Evolutionary conservation across 2,888 invertebrate genomes (phyloP), one percentile per base, ranked within the genome.

Genomic region (Hecatera dysodea): DNA sequence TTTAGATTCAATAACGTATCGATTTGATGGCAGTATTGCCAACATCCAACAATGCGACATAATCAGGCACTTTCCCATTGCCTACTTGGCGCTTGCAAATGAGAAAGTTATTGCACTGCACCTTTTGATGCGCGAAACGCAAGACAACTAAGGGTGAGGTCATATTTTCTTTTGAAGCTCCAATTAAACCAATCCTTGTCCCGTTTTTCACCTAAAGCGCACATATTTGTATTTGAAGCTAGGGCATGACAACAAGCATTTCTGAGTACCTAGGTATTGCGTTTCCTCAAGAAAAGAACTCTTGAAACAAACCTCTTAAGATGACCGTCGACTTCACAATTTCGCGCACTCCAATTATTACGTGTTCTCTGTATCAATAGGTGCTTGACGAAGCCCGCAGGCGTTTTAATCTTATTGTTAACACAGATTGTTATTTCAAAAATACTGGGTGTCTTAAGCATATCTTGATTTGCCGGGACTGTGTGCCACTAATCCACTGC

Each of bases 51-150:
- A 75, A 79, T 72, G 52, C 39, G 50, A 61, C 65, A 70, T 67
- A 71, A 66, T 66, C 27, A 22, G 27, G 15, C 36, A 72, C 78
- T 74, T 75, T 82, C 83, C 29, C 71, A 75, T 74, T 75, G 80
- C 80, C 63, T 68, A 70, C 67, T 36, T 82, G 70, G 55, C 72
- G 68, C 29, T 82, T 53, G 60, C 62, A 74, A 83, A 85, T 67
- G 62, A 82, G 76, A 84, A 79, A 82, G 84, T 76, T 73, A 72
- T 48, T 50, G 53, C 33, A 11, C 42, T 50, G 53, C 33, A 11
- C 42, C 61, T 72, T 81, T 68, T 46, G 80, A 44, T 75, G 53
- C 29, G 64, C 50, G 64, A 50, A 56, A 64, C 4, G 60, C 50
- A 60, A 50, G 52, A 64, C 6, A 29, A 22, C 5, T 19, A 27